A percentile compares a stretch with the other conserved stretches of the same genome.
Conservation (phyloP, 2,113 vertebrate species). For the Litocranius walleri region DNA sequence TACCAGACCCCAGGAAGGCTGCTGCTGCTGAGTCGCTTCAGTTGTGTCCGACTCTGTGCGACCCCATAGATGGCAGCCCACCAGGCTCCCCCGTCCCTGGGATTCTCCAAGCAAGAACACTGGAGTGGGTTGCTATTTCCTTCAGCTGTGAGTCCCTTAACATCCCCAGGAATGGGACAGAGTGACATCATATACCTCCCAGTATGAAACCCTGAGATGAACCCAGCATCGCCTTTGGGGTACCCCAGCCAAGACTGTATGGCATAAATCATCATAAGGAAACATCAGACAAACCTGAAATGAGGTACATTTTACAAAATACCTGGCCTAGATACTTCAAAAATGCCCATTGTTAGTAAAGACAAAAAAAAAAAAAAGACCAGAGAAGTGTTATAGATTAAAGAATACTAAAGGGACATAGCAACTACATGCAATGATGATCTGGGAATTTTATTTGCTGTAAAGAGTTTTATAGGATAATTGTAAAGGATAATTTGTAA, state of each 20-base stretch:
- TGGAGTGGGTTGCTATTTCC: too few relatives aligned
- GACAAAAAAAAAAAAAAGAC: neutral
- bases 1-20: neutral
- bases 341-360: neutral
- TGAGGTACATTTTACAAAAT: neutral
- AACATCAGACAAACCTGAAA: neutral
- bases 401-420: neutral
- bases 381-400: neutral
- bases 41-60: rapidly evolving
- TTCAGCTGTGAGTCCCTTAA: neutral
- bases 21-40: too few relatives aligned
- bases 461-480: neutral
- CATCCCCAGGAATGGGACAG: neutral
- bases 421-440: neutral
- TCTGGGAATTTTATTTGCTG: neutral
- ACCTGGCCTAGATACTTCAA: neutral
- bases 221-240: neutral
- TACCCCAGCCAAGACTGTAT: neutral
- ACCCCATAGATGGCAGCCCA: too few relatives aligned
- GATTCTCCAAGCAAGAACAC: too few relatives aligned
- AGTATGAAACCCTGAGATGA: neutral
- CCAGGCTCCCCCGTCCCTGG: too few relatives aligned
- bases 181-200: neutral
- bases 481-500: neutral
- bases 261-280: neutral